These are phyloP conservation scores for Cylindroiulus punctatus DNA, from an alignment of 2,888 invertebrate genomes.

Conservation along the genomic window DNA sequence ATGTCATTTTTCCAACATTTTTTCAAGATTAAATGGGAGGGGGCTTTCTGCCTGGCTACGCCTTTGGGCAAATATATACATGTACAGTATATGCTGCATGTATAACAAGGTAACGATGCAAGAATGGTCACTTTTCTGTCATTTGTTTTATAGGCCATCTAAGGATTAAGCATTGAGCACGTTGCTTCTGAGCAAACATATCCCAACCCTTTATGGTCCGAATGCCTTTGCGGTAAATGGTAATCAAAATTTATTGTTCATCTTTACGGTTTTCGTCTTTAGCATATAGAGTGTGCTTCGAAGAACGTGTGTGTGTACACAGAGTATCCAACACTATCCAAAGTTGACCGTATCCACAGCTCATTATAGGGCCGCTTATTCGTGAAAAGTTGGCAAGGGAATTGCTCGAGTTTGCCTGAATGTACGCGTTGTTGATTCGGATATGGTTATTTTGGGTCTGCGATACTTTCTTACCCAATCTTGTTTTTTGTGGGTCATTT, in stretches of 20 bases:
- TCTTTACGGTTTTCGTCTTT: neutral
- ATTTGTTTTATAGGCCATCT: too few relatives aligned
- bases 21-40: too few relatives aligned
- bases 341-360: neutral
- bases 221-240: neutral
- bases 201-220: neutral
- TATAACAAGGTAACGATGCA: too few relatives aligned
- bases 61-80: too few relatives aligned
- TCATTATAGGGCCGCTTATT: constrained; percentile 28
- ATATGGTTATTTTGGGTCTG: constrained; percentile 10
- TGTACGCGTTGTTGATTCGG: neutral
- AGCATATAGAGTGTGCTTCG: neutral
- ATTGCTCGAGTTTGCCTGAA: neutral
- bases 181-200: too few relatives aligned
- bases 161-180: too few relatives aligned
- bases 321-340: neutral
- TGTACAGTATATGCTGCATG: too few relatives aligned
- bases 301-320: neutral
- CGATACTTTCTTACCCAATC: constrained; percentile 33
- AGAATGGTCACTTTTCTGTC: too few relatives aligned
- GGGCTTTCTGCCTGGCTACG: too few relatives aligned
- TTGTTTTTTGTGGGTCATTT: constrained; percentile 6
- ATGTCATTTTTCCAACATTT: too few relatives aligned
- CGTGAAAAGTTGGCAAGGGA: neutral
- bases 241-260: constrained; percentile 7